These are phyloP conservation scores for Brachycybe producta DNA, from an alignment of 2,888 invertebrate genomes.

Conservation along the genomic window DNA sequence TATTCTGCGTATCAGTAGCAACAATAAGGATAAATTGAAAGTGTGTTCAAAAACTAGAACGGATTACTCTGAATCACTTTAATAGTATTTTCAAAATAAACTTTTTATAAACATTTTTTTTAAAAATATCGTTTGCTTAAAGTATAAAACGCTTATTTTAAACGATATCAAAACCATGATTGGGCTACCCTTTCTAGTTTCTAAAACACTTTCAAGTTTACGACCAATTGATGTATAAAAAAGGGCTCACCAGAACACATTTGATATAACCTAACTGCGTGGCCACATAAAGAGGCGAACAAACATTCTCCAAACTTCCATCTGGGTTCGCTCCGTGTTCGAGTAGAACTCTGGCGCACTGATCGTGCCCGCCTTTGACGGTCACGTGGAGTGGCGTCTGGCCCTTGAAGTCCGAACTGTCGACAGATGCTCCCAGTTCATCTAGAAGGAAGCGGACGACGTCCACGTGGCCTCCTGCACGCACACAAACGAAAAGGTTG, in stretches of 20 bases:
- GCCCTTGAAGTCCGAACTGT: slow-evolving; percentile 26
- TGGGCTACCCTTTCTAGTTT: no score
- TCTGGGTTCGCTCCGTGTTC: slow-evolving; percentile 26
- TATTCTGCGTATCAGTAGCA: no score
- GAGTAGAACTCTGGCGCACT: slow-evolving; percentile 23
- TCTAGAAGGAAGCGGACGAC: slow-evolving; percentile 22
- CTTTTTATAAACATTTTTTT: not conserved
- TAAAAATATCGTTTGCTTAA: not conserved
- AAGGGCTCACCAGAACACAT: slow-evolving; percentile 23
- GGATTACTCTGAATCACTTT: no score
- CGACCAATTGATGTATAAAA: no score
- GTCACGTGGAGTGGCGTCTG: slow-evolving; percentile 28
- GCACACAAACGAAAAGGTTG: slow-evolving; percentile 11
- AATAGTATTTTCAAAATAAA: no score
- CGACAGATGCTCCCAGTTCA: slow-evolving; percentile 23
- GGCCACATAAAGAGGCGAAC: slow-evolving; percentile 26
- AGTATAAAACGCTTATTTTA: not conserved
- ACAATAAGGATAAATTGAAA: no score
- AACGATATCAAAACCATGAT: not conserved
- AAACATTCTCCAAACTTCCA: slow-evolving; percentile 24
- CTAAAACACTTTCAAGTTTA: no score
- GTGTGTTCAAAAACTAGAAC: no score
- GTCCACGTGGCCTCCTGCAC: slow-evolving; percentile 23
- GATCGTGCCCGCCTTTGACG: slow-evolving; percentile 25
- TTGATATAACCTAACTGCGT: slow-evolving; percentile 25